A percentile compares a stretch with the other conserved stretches of the same genome.
Conservation (phyloP, 2,797 vertebrate genomes). For the Microhierax caerulescens region DNA sequence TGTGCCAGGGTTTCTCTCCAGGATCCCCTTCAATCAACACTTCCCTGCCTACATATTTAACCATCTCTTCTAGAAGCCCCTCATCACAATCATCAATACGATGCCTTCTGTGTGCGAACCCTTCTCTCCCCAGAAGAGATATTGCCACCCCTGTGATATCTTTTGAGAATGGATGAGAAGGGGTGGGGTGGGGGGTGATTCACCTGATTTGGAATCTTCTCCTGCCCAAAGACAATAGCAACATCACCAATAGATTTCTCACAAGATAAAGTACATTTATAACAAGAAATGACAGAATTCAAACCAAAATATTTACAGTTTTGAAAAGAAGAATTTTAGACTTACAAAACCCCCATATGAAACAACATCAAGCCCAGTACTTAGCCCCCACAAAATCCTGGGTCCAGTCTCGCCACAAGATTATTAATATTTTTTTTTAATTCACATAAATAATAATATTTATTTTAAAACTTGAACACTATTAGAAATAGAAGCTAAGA, state of each 20-base stretch:
- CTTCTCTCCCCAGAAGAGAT: not conserved
- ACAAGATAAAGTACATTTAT: not conserved
- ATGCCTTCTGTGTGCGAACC: not conserved
- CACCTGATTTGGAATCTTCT: not conserved
- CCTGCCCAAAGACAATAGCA: not conserved
- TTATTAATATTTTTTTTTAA: not conserved
- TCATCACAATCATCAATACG: not conserved
- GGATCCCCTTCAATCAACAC: constrained; percentile 1
- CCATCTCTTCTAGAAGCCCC: not conserved
- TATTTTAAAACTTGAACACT: not conserved
- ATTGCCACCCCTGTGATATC: constrained; percentile 1
- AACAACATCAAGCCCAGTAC: not conserved
- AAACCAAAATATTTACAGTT: not conserved
- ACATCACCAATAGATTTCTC: not conserved
- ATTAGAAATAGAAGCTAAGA: not conserved
- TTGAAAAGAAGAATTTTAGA: not conserved
- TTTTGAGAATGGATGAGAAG: not conserved
- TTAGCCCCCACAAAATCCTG: not conserved
- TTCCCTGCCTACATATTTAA: not conserved
- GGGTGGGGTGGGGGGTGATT: not conserved
- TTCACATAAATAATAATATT: not conserved
- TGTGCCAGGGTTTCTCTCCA: constrained; percentile 13
- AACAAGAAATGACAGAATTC: not conserved
- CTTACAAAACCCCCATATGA: not conserved
- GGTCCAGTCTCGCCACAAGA: not conserved